Percentiles rank a stretch among this genome's conserved stretches.
Evolutionary conservation across 2,113 vertebrate genomes (phyloP).

Genomic region (Ptilonorhynchus violaceus): DNA sequence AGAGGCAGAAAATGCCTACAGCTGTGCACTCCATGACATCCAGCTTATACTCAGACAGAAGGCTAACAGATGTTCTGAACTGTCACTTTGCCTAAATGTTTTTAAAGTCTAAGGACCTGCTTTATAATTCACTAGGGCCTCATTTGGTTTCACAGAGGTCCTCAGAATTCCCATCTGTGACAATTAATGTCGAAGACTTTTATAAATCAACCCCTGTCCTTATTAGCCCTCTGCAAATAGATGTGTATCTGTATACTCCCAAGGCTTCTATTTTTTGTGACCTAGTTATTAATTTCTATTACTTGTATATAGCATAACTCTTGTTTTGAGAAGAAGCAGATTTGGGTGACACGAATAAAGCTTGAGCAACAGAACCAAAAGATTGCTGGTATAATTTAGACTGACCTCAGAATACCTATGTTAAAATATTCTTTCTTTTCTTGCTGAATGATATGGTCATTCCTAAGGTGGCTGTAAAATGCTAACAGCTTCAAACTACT

Average conservation of each 20-base stretch:
- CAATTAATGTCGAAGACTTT: conserved; percentile 68
- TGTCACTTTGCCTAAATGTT: conserved; percentile 81
- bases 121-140: conserved; percentile 72
- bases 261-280: conserved; percentile 39
- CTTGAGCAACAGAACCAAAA: background rate
- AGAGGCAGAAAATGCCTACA: conserved; percentile 87
- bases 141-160: conserved; percentile 72
- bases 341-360: background rate
- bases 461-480: background rate
- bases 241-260: conserved; percentile 64
- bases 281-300: conserved; percentile 80
- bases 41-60: conserved; percentile 77
- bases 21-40: conserved; percentile 83
- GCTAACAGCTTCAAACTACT: background rate
- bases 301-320: conserved; percentile 59
- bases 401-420: background rate
- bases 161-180: conserved; percentile 72
- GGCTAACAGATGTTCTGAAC: conserved; percentile 88
- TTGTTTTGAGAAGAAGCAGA: background rate
- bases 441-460: background rate
- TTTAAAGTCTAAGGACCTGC: conserved; percentile 75
- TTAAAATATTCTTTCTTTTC: conserved; percentile 12
- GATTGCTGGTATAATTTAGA: background rate
- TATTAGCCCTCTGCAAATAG: conserved; percentile 72
- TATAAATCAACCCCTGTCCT: conserved; percentile 74